Base-by-base conservation (phyloP, 2,888 invertebrate genomes). In the Pilophorus perplexus region DNA sequence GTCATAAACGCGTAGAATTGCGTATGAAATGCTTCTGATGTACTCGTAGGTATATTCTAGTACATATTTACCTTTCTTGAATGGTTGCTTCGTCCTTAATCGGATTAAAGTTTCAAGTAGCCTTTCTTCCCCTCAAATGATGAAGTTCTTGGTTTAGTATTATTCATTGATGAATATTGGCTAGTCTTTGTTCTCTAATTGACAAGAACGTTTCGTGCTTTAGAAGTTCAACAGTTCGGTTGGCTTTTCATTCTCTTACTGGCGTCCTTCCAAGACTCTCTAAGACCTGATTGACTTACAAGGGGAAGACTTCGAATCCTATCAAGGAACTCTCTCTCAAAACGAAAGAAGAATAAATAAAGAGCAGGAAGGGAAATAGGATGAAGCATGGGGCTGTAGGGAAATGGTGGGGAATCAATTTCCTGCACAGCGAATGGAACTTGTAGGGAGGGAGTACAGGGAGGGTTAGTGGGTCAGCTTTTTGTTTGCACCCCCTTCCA, bases 401-500 rank as follows among this genome's bases (percentile, higher is more conserved):
- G 62, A 46, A 62, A 62, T 44, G 46, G 62, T 27, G 48, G 48
- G 46, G 62, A 62, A 62, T 62, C 62, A 62, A 62, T 62, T 62
- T 62, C 62, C 62, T 62, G 46, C 46, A 12, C 28, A 18, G 8
- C n/a, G 46, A 38, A n/a, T 48, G 62, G 62, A 46, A 28, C 46
- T 46, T 14, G 48, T 62, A 22, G 46, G 25, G 46, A 33, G 38
- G 28, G n/a, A n/a, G n/a, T n/a, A n/a, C 22, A 20, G 14, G 16
- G 28, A 8, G 57, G 60, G 44, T 60, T 48, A 62, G 46, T 62
- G 33, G 62, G 62, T 62, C 62, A 46, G 62, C 28, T 48, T 48
- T 46, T 62, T 62, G 62, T 62, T 62, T 62, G 44, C 38, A 48
- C 44, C 14, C 18, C 46, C 23, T 14, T 20, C 62, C 28, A 16